Conservation (phyloP, 2,797 vertebrate species). For the Miichthys miiuy region DNA sequence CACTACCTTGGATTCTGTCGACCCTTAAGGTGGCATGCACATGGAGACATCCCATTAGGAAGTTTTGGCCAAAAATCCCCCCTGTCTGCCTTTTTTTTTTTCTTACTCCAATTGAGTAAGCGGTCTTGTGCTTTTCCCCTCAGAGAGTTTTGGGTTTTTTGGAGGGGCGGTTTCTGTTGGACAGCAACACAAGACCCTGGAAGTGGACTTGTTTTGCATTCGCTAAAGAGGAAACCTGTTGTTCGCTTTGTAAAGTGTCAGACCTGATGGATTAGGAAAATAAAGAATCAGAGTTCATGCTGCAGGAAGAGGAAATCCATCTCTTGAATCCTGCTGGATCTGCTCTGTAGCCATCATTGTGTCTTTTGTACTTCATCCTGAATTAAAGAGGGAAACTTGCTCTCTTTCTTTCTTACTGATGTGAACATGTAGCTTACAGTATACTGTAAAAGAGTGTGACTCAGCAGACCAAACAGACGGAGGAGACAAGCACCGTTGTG, state of each 20-base stretch:
- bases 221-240: slow-evolving; percentile 34
- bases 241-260: slow-evolving; percentile 26
- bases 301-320: slow-evolving; percentile 18
- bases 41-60: slow-evolving; percentile 46
- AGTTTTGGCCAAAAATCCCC: slow-evolving; percentile 40
- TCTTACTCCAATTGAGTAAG: slow-evolving; percentile 27
- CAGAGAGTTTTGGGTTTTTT: slow-evolving; percentile 16
- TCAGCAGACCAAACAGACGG: slow-evolving; percentile 22
- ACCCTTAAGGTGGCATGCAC: slow-evolving; percentile 62
- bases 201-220: slow-evolving; percentile 39
- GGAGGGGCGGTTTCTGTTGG: slow-evolving; percentile 31
- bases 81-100: slow-evolving; percentile 19
- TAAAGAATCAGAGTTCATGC: slow-evolving; percentile 19
- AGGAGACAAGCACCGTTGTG: slow-evolving; percentile 38
- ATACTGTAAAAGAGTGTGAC: slow-evolving; percentile 18
- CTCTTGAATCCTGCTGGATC: slow-evolving; percentile 20
- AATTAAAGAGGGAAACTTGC: not conserved
- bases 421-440: not conserved
- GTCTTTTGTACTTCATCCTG: not conserved
- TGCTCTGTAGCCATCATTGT: not conserved
- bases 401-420: not conserved
- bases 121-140: slow-evolving; percentile 20
- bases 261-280: slow-evolving; percentile 26
- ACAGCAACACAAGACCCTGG: slow-evolving; percentile 20
- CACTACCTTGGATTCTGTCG: slow-evolving; percentile 63